Base-by-base conservation (phyloP, 2,888 invertebrate species). In the Acholoe squamosa region DNA sequence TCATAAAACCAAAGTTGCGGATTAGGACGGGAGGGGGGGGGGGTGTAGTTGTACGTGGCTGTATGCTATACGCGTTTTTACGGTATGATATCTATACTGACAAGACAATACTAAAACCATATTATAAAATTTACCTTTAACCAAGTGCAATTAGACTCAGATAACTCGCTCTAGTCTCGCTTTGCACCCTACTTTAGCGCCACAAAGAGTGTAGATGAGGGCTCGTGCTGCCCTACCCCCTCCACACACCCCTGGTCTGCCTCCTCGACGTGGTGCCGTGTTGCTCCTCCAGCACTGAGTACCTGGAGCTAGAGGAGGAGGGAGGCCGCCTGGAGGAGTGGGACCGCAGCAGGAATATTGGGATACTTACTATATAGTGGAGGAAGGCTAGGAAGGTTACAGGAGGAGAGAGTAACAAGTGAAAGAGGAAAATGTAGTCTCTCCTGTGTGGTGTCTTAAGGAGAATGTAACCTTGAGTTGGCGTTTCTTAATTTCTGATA, bases 251-350 rank as follows among this genome's bases (percentile, higher is more conserved):
- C 67, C n/a, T 67, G 67, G 12, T 16, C 67, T 7, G 67, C 14
- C 67, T 22, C 5, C n/a, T 22, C 14, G 16, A 7, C 67, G n/a
- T 28, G 71, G 28, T 28, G 28, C 71, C 31, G 28, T 28, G 25
- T 25, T 25, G 28, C 28, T 28, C 71, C 3, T 28, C 71, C 19
- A 71, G 71, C 71, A 71, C 71, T 71, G 71, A 22, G 71, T 71
- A 71, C 71, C 71, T 71, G 71, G 71, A 71, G n/a, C 71, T 71
- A 28, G 71, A 71, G 71, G 71, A 71, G 71, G 71, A 25, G 14
- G 31, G 71, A 22, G n/a, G 71, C 71, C 22, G 19, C 22, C 28
- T 28, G 71, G 28, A 28, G 28, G 71, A 71, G 67, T n/a, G 67
- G 67, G 67, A 7, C 67, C n/a, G 67, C 67, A 7, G 28, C 71